These are phyloP conservation scores for Patella caerulea DNA, from an alignment of 2,888 invertebrate species.

Conservation along the genomic window DNA sequence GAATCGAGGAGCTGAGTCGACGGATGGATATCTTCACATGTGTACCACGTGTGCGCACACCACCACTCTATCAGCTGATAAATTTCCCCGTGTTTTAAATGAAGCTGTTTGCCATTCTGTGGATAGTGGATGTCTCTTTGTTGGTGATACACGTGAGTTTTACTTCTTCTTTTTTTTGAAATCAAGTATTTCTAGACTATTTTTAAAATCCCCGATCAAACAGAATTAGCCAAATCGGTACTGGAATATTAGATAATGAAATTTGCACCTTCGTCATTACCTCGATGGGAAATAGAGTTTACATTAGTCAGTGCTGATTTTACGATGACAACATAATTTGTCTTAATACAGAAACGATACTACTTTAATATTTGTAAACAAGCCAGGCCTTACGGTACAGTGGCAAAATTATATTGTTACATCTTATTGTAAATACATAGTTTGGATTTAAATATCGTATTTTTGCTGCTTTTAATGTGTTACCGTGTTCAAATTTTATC, in stretches of 20 bases:
- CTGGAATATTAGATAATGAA: neutral
- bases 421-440: too few species aligned
- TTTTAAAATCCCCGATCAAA: neutral
- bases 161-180: neutral
- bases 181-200: neutral
- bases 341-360: too few species aligned
- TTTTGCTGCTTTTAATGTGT: too few species aligned
- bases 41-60: slow-evolving; percentile 51
- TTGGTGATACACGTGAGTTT: slow-evolving; percentile 17
- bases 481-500: too few species aligned
- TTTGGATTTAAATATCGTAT: too few species aligned
- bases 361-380: too few species aligned
- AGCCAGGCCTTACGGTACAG: too few species aligned
- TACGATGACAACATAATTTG: too few species aligned
- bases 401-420: too few species aligned
- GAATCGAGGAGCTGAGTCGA: slow-evolving; percentile 34
- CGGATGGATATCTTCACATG: slow-evolving; percentile 42
- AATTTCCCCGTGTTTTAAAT: slow-evolving; percentile 50
- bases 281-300: too few species aligned
- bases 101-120: slow-evolving; percentile 43
- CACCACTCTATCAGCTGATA: slow-evolving; percentile 41
- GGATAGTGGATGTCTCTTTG: slow-evolving; percentile 44
- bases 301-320: too few species aligned
- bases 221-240: neutral
- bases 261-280: too few species aligned